Conservation (phyloP, 1,140 invertebrate species). For the Tribolium madens region DNA sequence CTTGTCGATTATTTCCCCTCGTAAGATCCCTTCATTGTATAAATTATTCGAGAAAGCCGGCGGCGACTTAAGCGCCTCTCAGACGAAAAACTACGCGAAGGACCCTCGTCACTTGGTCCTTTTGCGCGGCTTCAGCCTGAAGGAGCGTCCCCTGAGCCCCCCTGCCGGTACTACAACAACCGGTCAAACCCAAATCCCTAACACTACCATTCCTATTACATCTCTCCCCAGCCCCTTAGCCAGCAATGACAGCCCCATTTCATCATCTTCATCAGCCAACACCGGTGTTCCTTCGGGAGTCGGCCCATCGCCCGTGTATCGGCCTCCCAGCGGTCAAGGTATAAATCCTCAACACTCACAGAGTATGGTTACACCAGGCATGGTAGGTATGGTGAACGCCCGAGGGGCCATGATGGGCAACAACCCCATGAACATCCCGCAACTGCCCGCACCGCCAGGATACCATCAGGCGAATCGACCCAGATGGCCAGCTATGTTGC, state of each 20-base stretch:
- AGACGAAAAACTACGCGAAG: slow-evolving; percentile 92
- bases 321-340: slow-evolving; percentile 47
- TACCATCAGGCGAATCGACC: slow-evolving; percentile 64
- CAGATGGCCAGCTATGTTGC: slow-evolving; percentile 59
- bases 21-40: slow-evolving; percentile 85
- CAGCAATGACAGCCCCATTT: slow-evolving; percentile 71
- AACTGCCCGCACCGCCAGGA: slow-evolving; percentile 69
- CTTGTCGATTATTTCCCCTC: slow-evolving; percentile 88
- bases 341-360: slow-evolving; percentile 40
- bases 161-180: slow-evolving; percentile 66
- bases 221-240: slow-evolving; percentile 70
- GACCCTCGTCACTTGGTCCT: slow-evolving; percentile 87
- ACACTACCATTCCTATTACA: slow-evolving; percentile 60
- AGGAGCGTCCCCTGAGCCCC: slow-evolving; percentile 84
- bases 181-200: slow-evolving; percentile 63
- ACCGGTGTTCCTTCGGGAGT: slow-evolving; percentile 57
- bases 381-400: slow-evolving; percentile 45
- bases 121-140: slow-evolving; percentile 82
- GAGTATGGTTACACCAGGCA: slow-evolving; percentile 24
- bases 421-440: slow-evolving; percentile 65
- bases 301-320: slow-evolving; percentile 59
- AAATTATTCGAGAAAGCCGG: slow-evolving; percentile 87
- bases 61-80: slow-evolving; percentile 81
- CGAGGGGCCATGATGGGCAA: slow-evolving; percentile 54
- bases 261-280: slow-evolving; percentile 41